Conservation (phyloP, 2,797 vertebrate genomes). For the Sardinella longiceps region DNA sequence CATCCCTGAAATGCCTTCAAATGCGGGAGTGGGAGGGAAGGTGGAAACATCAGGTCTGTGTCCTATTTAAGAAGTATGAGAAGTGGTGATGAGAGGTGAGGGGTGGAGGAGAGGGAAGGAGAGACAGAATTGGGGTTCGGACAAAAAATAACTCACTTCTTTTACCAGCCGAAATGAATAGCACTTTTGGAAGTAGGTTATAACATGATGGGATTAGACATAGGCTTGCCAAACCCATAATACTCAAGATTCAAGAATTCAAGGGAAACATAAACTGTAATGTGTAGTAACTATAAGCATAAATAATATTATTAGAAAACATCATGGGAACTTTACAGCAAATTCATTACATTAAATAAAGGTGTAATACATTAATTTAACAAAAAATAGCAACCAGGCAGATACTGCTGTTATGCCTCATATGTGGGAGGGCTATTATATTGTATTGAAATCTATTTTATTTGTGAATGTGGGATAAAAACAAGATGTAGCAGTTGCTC, state of each 20-base stretch:
- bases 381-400: too few species aligned
- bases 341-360: too few species aligned
- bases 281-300: too few species aligned
- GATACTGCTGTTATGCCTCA: too few species aligned
- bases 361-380: too few species aligned
- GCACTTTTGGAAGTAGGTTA: conserved; percentile 16
- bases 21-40: not conserved
- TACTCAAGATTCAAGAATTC: too few species aligned
- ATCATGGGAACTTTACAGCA: too few species aligned
- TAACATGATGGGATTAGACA: not conserved
- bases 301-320: too few species aligned
- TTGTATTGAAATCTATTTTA: too few species aligned
- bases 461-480: too few species aligned
- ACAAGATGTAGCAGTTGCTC: not conserved
- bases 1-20: not conserved
- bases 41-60: not conserved
- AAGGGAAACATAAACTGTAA: too few species aligned
- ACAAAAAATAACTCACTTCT: conserved; percentile 4
- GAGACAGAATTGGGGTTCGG: not conserved
- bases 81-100: not conserved
- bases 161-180: not conserved
- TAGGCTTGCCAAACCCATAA: not conserved
- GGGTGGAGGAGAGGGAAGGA: not conserved
- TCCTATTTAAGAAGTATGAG: conserved; percentile 3
- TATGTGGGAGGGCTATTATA: too few species aligned